Percentiles rank a stretch among this genome's conserved stretches.
These are phyloP conservation scores for Pithys albifrons DNA, from an alignment of 2,113 vertebrate species.

Conservation along the genomic window DNA sequence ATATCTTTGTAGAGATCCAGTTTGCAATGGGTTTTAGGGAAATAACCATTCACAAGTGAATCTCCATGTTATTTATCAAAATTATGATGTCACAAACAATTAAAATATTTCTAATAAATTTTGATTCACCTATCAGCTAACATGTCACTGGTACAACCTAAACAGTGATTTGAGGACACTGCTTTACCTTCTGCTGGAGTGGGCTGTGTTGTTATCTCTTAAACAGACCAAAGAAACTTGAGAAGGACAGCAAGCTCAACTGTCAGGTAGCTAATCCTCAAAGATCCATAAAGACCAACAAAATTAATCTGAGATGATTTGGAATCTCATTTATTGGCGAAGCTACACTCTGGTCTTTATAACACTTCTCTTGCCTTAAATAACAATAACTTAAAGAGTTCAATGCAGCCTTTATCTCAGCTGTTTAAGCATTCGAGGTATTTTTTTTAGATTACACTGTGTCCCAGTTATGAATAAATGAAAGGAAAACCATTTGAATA, in stretches of 20 bases:
- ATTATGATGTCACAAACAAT: neutral
- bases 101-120: constrained; percentile 1
- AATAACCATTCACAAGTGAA: neutral
- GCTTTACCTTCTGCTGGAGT: neutral
- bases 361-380: neutral
- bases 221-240: neutral
- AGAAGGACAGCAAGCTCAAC: neutral
- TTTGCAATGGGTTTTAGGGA: neutral
- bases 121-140: neutral
- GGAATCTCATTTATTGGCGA: neutral
- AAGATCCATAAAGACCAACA: neutral
- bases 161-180: neutral
- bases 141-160: neutral
- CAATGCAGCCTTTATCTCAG: neutral
- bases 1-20: neutral
- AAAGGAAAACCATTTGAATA: neutral
- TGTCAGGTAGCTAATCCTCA: neutral
- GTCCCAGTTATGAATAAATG: neutral
- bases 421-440: neutral
- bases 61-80: neutral
- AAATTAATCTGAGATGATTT: neutral
- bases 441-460: neutral
- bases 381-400: neutral
- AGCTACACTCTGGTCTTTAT: neutral
- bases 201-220: neutral